Percentiles rank a stretch among this genome's conserved stretches.
These are phyloP conservation scores for Drosophila lacteicornis DNA, from an alignment of 1,140 invertebrate genomes.

Conservation along the genomic window DNA sequence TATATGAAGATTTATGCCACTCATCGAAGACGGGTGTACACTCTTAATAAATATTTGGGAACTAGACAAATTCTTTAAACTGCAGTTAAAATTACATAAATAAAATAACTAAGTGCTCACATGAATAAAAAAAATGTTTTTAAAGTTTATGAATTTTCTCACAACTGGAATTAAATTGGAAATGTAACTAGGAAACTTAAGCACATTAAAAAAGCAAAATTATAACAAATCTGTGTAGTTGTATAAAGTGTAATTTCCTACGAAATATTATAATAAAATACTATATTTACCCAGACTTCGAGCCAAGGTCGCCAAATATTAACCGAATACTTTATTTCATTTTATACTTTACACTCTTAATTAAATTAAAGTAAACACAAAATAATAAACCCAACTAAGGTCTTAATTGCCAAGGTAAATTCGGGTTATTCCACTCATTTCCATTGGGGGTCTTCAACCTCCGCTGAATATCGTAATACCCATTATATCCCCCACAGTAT, in stretches of 20 bases:
- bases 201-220: not conserved
- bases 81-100: not conserved
- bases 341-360: not conserved
- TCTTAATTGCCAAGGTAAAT: not conserved
- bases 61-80: too few relatives aligned
- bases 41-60: not conserved
- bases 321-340: too few relatives aligned
- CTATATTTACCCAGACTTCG: too few relatives aligned
- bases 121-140: not conserved
- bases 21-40: conserved; percentile 1
- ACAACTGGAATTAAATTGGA: not conserved
- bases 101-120: too few relatives aligned
- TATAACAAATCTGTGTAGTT: too few relatives aligned
- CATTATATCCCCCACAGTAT: conserved; percentile 3
- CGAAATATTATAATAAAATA: too few relatives aligned
- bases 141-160: too few relatives aligned
- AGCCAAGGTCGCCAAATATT: too few relatives aligned
- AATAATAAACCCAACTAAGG: not conserved
- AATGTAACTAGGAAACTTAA: not conserved
- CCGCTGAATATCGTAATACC: not conserved
- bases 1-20: conserved; percentile 11
- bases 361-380: not conserved
- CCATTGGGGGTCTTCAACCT: not conserved
- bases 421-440: conserved; percentile 2
- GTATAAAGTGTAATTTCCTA: too few relatives aligned